Base-by-base conservation (phyloP, 2,888 invertebrate genomes). In the Platypus cylindrus region DNA sequence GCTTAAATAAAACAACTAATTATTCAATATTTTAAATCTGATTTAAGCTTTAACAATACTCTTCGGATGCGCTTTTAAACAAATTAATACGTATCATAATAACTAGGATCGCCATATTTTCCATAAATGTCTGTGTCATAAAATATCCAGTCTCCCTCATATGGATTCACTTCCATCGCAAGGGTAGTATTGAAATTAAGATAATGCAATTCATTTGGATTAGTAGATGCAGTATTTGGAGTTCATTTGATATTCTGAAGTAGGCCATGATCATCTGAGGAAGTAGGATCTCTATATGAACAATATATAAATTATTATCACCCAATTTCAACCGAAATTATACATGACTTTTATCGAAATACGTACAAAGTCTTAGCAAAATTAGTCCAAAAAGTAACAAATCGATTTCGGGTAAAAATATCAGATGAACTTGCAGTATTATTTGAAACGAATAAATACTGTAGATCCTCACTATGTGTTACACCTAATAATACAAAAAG, bases 301-400 rank as follows among this genome's bases (percentile, higher is more conserved):
- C 4, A 27, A 27, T 14, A 27, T 11, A 25, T 11, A 8, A 5
- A 9, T 25, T 25, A 11, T 25, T 25, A 25, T 11, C 5, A n/a
- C n/a, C n/a, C n/a, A n/a, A n/a, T n/a, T n/a, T n/a, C n/a, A n/a
- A n/a, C n/a, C n/a, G n/a, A n/a, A n/a, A n/a, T n/a, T n/a, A n/a
- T n/a, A n/a, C n/a, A n/a, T n/a, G n/a, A n/a, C n/a, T n/a, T n/a
- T n/a, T n/a, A n/a, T n/a, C n/a, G n/a, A n/a, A n/a, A n/a, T 20
- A 20, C 9, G 20, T 20, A 25, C 25, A 9, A 9, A 8, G 25
- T 25, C 12, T 25, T 25, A 25, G 25, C 25, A 25, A 25, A 25
- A 25, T 25, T 25, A 9, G 25, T 25, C 25, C 25, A 25, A 5
- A 25, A 9, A 5, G 25, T 8, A 11, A 25, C 12, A 5, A 25